Evolutionary conservation across 2,113 vertebrate genomes (phyloP), one percentile per base, ranked within the genome.

Genomic region (Oncorhynchus masou): DNA sequence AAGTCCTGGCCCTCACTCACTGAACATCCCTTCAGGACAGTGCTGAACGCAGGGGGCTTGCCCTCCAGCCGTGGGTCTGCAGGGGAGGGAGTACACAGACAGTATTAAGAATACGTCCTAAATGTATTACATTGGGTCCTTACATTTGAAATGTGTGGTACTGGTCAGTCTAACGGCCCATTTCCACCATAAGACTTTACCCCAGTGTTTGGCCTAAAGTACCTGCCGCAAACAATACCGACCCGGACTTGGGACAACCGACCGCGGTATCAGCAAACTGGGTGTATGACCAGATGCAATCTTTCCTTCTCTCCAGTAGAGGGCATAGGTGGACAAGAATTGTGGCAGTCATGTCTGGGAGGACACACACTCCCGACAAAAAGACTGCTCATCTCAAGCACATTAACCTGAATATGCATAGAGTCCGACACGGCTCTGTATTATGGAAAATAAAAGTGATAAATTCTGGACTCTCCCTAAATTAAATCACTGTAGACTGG

Each of bases 1-100:
- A 96, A 94, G 82, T 94, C 95, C 81, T 96, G 91, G 27, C 95
- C 95, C 78, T 96, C 95, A 0, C 88, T 82, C 80, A 96, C 91
- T 0, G 85, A 74, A 76, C 93, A 93, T 29, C 92, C 92, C 77
- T 89, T 91, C 79, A 96, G 79, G 69, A 88, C 75, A 4, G 85
- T 90, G 81, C 91, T 91, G 88, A 96, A 96, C 5, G 91, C 91
- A 0, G 95, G 95, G 27, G 93, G 86, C 69, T 83, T 34, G 6
- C 88, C 91, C 70, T 79, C 80, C 31, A 73, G 1, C 62, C 83
- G 83, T 24, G 73, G 70, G 8, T 85, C 95, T 95, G 62, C 6
- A 19, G 25, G 29, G 39, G 70, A 29, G 39, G 20, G 24, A 24
- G 11, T 66, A 62, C 22, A 62, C 49, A 48, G 27, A 39, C 48